A percentile compares a stretch with the other conserved stretches of the same genome.
Evolutionary conservation across 1,140 invertebrate genomes (phyloP).

Genomic region (Bombus haemorrhoidalis): DNA sequence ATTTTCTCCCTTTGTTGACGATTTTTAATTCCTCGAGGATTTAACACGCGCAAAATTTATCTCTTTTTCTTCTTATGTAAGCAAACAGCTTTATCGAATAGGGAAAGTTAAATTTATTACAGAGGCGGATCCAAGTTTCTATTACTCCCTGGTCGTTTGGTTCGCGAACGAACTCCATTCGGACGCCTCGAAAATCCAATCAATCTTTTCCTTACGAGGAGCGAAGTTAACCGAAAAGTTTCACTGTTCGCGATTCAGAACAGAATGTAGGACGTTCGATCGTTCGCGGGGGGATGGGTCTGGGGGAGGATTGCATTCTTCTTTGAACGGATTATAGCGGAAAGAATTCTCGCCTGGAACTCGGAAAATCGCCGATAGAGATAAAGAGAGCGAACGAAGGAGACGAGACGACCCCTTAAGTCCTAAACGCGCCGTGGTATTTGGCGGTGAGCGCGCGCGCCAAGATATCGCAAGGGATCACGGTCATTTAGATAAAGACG

Average conservation of each 20-base stretch:
- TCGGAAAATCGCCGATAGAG: slow-evolving; percentile 61
- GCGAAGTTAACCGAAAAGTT: slow-evolving; percentile 24
- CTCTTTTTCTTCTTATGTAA: not conserved
- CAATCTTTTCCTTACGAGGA: slow-evolving; percentile 9
- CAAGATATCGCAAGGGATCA: slow-evolving; percentile 62
- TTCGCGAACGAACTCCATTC: not conserved
- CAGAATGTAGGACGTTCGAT: slow-evolving; percentile 38
- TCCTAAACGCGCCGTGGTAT: not conserved
- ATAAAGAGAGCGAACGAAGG: slow-evolving; percentile 45
- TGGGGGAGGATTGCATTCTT: slow-evolving; percentile 66
- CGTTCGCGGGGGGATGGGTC: slow-evolving; percentile 6
- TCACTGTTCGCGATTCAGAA: slow-evolving; percentile 11
- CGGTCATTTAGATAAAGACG: slow-evolving; percentile 76
- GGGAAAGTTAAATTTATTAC: not conserved
- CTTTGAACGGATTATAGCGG: slow-evolving; percentile 70
- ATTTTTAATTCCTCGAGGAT: not conserved
- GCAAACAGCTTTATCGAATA: not conserved
- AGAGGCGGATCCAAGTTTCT: not conserved
- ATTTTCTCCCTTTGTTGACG: slow-evolving; percentile 20
- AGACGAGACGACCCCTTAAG: not conserved
- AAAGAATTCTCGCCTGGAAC: slow-evolving; percentile 65
- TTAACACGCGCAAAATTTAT: not conserved
- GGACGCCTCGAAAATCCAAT: slow-evolving; percentile 23
- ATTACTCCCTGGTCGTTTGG: not conserved
- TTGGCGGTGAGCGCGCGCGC: slow-evolving; percentile 3